A percentile compares a stretch with the other conserved stretches of the same genome.
Conservation (phyloP, 2,113 vertebrate genomes). For the Heterochromis multidens region DNA sequence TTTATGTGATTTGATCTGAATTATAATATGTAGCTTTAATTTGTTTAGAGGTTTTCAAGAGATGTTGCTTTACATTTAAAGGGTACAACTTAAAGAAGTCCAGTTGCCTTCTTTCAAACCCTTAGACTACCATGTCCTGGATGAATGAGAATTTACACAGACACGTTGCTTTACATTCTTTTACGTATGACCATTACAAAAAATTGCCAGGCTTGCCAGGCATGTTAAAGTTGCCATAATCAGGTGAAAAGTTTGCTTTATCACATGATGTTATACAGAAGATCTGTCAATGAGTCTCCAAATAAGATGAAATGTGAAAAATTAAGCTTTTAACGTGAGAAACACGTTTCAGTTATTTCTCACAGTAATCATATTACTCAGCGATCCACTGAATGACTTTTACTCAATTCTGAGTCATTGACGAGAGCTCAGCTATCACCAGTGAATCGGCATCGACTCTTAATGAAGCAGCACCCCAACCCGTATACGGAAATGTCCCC, state of each 20-base stretch:
- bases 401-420: neutral
- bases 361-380: neutral
- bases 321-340: neutral
- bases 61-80: neutral
- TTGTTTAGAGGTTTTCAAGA: neutral
- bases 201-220: neutral
- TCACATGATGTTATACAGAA: neutral
- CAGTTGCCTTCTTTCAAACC: no score
- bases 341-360: neutral
- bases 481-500: neutral
- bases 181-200: neutral
- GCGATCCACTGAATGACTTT: neutral
- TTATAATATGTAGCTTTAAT: neutral
- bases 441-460: neutral
- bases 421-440: neutral
- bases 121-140: no score
- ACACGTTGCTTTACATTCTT: neutral
- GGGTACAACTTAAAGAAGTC: no score
- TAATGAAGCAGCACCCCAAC: neutral
- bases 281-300: neutral
- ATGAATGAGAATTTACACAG: no score
- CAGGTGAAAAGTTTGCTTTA: neutral
- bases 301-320: neutral
- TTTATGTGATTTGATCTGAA: neutral
- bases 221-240: neutral